These are phyloP conservation scores for Hyperoplus immaculatus DNA, from an alignment of 2,797 vertebrate species.

Conservation along the genomic window DNA sequence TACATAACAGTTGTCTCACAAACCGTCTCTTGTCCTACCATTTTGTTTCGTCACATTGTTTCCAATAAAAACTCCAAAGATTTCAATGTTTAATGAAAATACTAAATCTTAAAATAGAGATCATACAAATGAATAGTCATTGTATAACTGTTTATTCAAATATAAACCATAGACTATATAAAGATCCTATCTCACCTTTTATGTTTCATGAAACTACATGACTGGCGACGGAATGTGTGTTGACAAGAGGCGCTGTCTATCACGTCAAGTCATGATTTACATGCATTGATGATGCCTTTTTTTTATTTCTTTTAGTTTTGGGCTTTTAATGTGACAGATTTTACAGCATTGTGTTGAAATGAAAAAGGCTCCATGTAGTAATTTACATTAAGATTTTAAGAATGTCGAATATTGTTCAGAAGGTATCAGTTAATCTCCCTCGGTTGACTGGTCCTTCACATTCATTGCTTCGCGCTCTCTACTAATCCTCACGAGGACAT, in stretches of 20 bases:
- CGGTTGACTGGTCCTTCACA: slow-evolving; percentile 59
- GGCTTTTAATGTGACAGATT: slow-evolving; percentile 39
- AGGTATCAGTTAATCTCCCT: slow-evolving; percentile 64
- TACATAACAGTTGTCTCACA: slow-evolving; percentile 40
- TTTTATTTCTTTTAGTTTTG: not conserved
- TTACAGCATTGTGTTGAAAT: slow-evolving; percentile 25
- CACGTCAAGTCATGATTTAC: slow-evolving; percentile 53
- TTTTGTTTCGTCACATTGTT: slow-evolving; percentile 45
- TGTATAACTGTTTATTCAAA: slow-evolving; percentile 28
- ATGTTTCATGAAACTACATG: slow-evolving; percentile 37
- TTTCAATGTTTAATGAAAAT: slow-evolving; percentile 41
- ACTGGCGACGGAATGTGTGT: slow-evolving; percentile 22
- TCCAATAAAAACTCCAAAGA: slow-evolving; percentile 11
- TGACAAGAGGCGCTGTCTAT: slow-evolving; percentile 62
- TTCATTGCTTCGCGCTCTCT: slow-evolving; percentile 54
- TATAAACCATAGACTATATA: not conserved
- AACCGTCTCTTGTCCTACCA: slow-evolving; percentile 28
- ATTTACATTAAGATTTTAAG: slow-evolving; percentile 51
- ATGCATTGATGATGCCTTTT: slow-evolving; percentile 49
- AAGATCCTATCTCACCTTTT: slow-evolving; percentile 6
- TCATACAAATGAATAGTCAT: slow-evolving; percentile 4
- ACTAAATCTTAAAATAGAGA: slow-evolving; percentile 34
- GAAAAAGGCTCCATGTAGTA: slow-evolving; percentile 20
- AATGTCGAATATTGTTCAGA: slow-evolving; percentile 57
- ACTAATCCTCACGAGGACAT: slow-evolving; percentile 76